Evolutionary conservation across 2,113 vertebrate genomes (phyloP).

Genomic region (Potamarius usumacintae): DNA sequence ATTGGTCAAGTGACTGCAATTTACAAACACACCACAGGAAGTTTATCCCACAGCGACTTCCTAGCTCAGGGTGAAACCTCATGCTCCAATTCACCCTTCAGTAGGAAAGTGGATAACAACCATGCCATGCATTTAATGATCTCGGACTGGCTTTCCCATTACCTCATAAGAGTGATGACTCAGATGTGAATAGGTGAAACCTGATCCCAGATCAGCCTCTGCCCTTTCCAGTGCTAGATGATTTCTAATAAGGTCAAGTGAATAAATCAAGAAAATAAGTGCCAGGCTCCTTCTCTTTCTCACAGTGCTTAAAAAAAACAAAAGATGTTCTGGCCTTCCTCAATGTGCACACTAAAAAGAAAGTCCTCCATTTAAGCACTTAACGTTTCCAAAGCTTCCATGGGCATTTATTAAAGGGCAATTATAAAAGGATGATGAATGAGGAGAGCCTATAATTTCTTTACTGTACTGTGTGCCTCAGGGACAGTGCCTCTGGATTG

Average conservation of each 20-base stretch:
- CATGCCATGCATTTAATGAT: conserved; percentile 18
- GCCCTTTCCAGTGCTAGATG: conserved; percentile 7
- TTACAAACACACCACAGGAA: conserved; percentile 43
- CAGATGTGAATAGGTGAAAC: conserved; percentile 18
- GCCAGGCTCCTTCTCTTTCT: conserved; percentile 10
- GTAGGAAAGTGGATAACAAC: conserved; percentile 32
- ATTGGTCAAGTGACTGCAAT: conserved; percentile 28
- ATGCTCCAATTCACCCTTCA: conserved; percentile 30
- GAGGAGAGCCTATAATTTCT: conserved; percentile 25
- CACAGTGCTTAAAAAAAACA: background rate
- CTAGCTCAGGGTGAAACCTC: conserved; percentile 21
- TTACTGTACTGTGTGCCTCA: conserved; percentile 9
- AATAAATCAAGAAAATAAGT: conserved; percentile 38
- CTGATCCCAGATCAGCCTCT: conserved; percentile 15
- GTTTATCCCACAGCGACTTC: conserved; percentile 10
- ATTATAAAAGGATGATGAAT: conserved; percentile 47
- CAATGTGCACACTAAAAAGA: background rate
- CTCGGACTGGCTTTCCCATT: conserved; percentile 11
- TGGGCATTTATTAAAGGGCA: conserved; percentile 37
- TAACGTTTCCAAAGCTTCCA: conserved; percentile 40
- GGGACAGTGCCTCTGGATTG: background rate
- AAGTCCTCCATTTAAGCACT: conserved; percentile 36
- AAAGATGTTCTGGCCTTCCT: background rate
- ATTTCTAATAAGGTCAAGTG: conserved; percentile 44
- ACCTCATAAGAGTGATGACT: conserved; percentile 19